Conservation (phyloP, 2,113 vertebrate species). For the Prinia subflava region DNA sequence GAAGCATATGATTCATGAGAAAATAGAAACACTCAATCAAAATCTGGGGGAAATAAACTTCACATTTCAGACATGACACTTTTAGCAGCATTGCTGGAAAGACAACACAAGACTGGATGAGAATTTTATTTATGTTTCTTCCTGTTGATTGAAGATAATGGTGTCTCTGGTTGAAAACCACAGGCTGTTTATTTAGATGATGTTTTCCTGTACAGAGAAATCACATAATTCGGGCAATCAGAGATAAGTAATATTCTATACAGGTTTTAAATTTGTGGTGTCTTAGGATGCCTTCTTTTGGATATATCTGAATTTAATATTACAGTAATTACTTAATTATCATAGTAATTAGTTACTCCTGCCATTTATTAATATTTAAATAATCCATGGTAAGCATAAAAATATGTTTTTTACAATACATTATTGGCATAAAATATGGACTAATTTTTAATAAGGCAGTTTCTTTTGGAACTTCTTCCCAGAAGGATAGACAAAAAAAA, state of each 20-base stretch:
- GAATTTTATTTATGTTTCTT: neutral
- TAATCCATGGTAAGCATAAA: neutral
- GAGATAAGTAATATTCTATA: neutral
- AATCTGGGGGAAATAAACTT: neutral
- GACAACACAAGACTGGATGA: rapidly evolving
- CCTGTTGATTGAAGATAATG: neutral
- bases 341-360: neutral
- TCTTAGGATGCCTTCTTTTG: neutral
- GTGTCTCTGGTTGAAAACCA: neutral
- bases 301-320: neutral
- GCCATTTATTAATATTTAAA: neutral
- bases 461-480: neutral
- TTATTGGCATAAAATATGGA: neutral
- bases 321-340: neutral
- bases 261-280: neutral
- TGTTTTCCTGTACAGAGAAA: neutral
- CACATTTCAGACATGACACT: rapidly evolving
- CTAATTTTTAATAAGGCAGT: neutral
- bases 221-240: neutral
- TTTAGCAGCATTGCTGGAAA: neutral
- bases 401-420: neutral
- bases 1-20: rapidly evolving
- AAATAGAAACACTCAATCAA: neutral
- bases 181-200: neutral
- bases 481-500: neutral